Evolutionary conservation across 2,113 vertebrate genomes (phyloP), one percentile per base, ranked within the genome.

Genomic region (Dipodomys merriami): DNA sequence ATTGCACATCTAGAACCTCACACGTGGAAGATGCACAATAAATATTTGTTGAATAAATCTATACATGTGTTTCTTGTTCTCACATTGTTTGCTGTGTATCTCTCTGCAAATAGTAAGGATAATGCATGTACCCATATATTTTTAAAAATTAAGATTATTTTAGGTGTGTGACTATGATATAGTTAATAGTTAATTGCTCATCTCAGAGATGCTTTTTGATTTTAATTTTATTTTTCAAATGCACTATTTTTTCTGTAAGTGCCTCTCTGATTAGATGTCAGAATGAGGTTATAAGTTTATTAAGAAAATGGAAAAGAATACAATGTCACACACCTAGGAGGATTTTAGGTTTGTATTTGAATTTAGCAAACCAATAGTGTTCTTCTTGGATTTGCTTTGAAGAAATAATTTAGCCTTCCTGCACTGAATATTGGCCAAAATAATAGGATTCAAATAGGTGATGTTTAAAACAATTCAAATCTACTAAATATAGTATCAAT

Each of bases 381-480:
- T 91, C 93, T 4, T 39, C 27, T 82, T 73, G 5, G 20, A 2
- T 62, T 94, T 94, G n/a, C 25, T 85, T 57, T 64, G 62, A 91
- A 82, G 53, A 91, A 88, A 91, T n/a, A 90, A 80, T 67, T 83
- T 79, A 84, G 82, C 5, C 7, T 84, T 18, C 85, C 49, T 86
- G 83, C 86, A 18, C 22, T 86, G 60, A 92, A 46, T 53, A 46
- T 33, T 33, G 33, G 65, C 22, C 35, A 69, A 91, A 91, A 20
- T 71, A 25, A 12, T 89, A 20, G 49, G 44, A 65, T 90, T 90
- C 74, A 57, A 93, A 19, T 30, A 39, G 53, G 16, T 65, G 7
- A 19, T 93, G 27, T 33, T 18, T 95, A 91, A 96, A 94, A 88
- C 85, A 69, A 69, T 69, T 18, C 1, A 79, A 77, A 3, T 20